Evolutionary conservation across 2,113 vertebrate species (phyloP), one percentile per base, ranked within the genome.

Genomic region (Zeus faber): DNA sequence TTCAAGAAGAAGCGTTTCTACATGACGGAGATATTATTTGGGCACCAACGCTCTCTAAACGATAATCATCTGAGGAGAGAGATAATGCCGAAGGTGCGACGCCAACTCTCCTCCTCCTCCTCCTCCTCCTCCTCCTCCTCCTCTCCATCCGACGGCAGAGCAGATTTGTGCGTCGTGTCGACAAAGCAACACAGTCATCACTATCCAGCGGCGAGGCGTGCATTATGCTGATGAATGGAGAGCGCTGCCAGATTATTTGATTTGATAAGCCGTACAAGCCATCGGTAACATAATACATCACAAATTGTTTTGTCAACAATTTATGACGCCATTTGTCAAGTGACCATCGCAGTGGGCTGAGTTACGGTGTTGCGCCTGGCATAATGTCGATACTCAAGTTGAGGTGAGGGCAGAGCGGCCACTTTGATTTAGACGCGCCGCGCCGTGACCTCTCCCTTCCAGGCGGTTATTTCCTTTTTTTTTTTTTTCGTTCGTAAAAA

Each of bases 221-320:
- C 85, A 86, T 89, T 87, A 85, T 74, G 63, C 79, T 89, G 88
- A 91, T 87, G 82, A 87, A 91, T 89, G 82, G 83, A 74, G 67
- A 70, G 53, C 62, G 70, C 85, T 86, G 85, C 81, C 86, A 88
- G 88, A 91, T 89, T 87, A 88, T 85, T 87, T 89, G 88, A 89
- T 89, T 89, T 91, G 87, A 91, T 88, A 89, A 89, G 89, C 85
- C 85, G 81, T 88, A 88, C 87, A 89, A 85, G 81, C 84, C 85
- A 85, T 86, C 82, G 77, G 77, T 84, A 89, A 89, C 85, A 85
- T 88, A 86, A 89, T 89, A 89, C 85, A 91, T 91, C 86, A 89
- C 86, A 88, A 89, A 91, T 89, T 89, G 89, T 91, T 91, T 89
- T 89, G 88, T 91, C 88, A 91, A 88, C 88, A 91, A 91, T 89